Percentiles rank a stretch among this genome's conserved stretches.
These are phyloP conservation scores for Synchiropus splendidus DNA, from an alignment of 2,113 vertebrate genomes.

Conservation along the genomic window DNA sequence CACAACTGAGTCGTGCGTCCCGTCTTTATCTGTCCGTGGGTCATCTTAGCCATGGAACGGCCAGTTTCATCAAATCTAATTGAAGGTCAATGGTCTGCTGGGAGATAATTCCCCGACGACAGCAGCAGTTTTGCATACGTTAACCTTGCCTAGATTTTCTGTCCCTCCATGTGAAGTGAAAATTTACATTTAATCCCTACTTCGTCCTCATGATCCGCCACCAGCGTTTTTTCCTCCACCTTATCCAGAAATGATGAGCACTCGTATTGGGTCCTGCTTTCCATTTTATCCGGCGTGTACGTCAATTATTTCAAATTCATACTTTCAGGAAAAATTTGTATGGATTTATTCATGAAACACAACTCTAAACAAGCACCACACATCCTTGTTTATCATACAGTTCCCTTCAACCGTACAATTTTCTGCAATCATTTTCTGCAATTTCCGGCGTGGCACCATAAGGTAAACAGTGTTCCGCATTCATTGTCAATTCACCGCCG, in stretches of 20 bases:
- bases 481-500: slow-evolving; percentile 3
- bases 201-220: not conserved
- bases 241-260: slow-evolving; percentile 3
- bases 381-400: slow-evolving; percentile 10
- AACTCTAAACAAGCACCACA: slow-evolving; percentile 6
- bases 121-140: not conserved
- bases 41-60: too few relatives aligned
- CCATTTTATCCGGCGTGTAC: not conserved
- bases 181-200: not conserved
- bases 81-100: not conserved
- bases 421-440: slow-evolving; percentile 15
- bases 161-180: not conserved
- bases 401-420: slow-evolving; percentile 4
- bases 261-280: not conserved
- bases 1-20: not conserved
- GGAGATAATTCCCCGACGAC: not conserved
- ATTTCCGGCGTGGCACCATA: slow-evolving; percentile 5
- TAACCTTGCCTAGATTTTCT: not conserved
- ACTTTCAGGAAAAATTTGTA: slow-evolving; percentile 16
- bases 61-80: too few relatives aligned
- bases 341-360: slow-evolving; percentile 45
- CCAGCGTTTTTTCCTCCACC: slow-evolving; percentile 4
- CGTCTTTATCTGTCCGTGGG: too few relatives aligned
- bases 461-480: slow-evolving; percentile 3
- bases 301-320: slow-evolving; percentile 21